Conservation (phyloP, 2,888 invertebrate species). For the Pharmacophagus antenor region DNA sequence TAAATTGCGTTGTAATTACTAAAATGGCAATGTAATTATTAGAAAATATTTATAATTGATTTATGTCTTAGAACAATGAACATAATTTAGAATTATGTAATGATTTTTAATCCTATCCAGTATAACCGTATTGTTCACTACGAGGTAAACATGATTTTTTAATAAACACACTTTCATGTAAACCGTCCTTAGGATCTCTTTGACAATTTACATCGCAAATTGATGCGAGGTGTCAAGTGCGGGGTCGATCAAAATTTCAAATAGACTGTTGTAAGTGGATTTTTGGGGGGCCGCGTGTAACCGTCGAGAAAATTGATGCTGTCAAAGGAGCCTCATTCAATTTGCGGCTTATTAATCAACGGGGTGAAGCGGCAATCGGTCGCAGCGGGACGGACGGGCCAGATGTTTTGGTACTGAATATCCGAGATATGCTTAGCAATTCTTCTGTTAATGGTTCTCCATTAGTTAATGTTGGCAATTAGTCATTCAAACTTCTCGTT, state of each 20-base stretch:
- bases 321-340: slow-evolving; percentile 75
- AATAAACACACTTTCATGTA: slow-evolving; percentile 46
- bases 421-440: slow-evolving; percentile 34
- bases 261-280: slow-evolving; percentile 72
- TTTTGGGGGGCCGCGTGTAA: slow-evolving; percentile 70
- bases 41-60: too few relatives aligned
- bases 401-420: slow-evolving; percentile 16
- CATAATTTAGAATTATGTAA: too few relatives aligned
- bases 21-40: too few relatives aligned
- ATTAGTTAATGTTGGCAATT: too few relatives aligned
- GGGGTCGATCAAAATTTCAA: slow-evolving; percentile 78
- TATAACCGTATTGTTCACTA: too few relatives aligned
- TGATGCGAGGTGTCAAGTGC: slow-evolving; percentile 74
- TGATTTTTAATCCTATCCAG: too few relatives aligned
- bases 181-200: slow-evolving; percentile 50
- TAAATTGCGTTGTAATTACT: too few relatives aligned
- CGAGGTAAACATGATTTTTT: not conserved
- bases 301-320: slow-evolving; percentile 75
- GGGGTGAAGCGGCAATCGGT: slow-evolving; percentile 39
- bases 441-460: too few relatives aligned
- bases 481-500: too few relatives aligned
- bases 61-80: too few relatives aligned
- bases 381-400: not conserved
- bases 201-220: slow-evolving; percentile 80
- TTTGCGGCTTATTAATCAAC: slow-evolving; percentile 77